Evolutionary conservation across 2,888 invertebrate genomes (phyloP).

Genomic region (Lochmaea crataegi): DNA sequence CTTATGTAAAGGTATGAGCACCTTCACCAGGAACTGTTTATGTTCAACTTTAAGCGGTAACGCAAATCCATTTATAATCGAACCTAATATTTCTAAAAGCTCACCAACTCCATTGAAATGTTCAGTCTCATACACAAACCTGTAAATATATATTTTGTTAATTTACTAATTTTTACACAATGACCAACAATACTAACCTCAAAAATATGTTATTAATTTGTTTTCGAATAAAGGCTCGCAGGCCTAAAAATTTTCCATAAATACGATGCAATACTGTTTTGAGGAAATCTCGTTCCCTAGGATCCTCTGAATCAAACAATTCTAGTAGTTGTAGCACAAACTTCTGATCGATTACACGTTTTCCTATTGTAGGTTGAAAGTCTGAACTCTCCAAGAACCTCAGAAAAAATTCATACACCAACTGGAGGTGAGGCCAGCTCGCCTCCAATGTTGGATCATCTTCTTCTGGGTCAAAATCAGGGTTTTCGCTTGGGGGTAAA

Average conservation of each 20-base stretch:
- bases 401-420: conserved; percentile 99
- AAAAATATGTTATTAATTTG: conserved; percentile 98
- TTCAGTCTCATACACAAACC: conserved; percentile 99
- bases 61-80: conserved; percentile 99
- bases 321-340: conserved; percentile 96
- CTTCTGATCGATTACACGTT: conserved; percentile 92
- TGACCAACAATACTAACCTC: conserved; percentile 66
- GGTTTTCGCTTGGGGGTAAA: conserved; percentile 95
- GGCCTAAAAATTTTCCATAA: conserved; percentile 96
- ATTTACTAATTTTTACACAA: background rate
- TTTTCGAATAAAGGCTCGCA: conserved; percentile 96
- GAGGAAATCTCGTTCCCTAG: conserved; percentile 94
- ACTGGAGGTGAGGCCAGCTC: conserved; percentile 98
- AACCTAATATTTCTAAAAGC: conserved; percentile 95
- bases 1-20: conserved; percentile 61
- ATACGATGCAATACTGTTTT: conserved; percentile 98
- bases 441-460: conserved; percentile 99
- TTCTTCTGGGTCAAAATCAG: conserved; percentile 99
- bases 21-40: conserved; percentile 95
- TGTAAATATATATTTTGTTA: conserved; percentile 59
- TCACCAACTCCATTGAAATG: conserved; percentile 98
- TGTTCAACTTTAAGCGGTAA: conserved; percentile 98
- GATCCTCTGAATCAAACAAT: conserved; percentile 97
- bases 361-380: conserved; percentile 92
- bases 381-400: conserved; percentile 98